Evolutionary conservation across 2,888 invertebrate species (phyloP), one percentile per base, ranked within the genome.

Genomic region (Chloroclystis v-ata): DNA sequence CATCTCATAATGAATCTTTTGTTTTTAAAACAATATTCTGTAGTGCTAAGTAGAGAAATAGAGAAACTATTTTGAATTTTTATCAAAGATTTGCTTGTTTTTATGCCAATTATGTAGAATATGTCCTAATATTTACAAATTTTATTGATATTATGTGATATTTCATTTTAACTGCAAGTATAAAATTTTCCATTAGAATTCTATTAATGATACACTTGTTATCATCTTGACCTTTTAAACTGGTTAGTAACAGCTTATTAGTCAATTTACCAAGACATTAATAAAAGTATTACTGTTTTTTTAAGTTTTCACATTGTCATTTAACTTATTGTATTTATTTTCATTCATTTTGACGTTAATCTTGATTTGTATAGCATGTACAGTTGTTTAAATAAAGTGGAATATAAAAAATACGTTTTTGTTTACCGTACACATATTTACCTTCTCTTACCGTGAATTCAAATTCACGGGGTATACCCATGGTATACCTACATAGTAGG

Each of bases 291-390:
- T 72, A 65, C 52, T 57, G 45, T 56, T 56, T 60, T 48, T 47
- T 12, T 48, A 58, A 62, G 61, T 66, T 65, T 69, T 65, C 43
- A 59, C 60, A 57, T 56, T 59, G 56, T 52, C 53, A 57, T 61
- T 59, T 67, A 68, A 66, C 61, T 71, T 68, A 57, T 56, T 63
- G 52, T 71, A 69, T 72, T 70, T 70, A 70, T 65, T 70, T 50
- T 67, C 65, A 68, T 69, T 54, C 52, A 52, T 59, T 49, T 47
- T 49, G 43, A 47, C 45, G 47, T 50, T 38, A 14, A 16, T 46
- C 37, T 49, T 49, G 38, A 58, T 52, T 30, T 53, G 43, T 54
- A 50, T 54, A 45, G 39, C 50, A 53, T 62, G 57, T 62, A 61
- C 54, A 60, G 59, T 60, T 61, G 60, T 63, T 60, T 52, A 59